phyloP scores from a whole-genome alignment of 1,140 invertebrate genomes.

The Gryon sp. region DNA sequence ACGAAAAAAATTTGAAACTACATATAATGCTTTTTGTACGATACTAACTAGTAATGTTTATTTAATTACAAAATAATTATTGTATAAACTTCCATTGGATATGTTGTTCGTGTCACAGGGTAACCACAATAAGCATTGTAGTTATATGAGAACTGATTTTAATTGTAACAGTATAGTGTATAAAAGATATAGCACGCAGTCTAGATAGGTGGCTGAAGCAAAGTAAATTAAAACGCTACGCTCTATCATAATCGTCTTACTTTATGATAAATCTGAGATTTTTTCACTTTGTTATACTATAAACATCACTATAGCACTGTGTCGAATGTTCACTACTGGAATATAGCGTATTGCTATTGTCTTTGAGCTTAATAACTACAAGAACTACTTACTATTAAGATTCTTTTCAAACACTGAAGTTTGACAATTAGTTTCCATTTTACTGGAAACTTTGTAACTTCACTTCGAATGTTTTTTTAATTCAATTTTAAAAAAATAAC shows the following conservation, averaged over 20 bases:
- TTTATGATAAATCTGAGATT: constrained; percentile 73
- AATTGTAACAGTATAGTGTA: constrained; percentile 44
- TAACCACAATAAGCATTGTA: constrained; percentile 10
- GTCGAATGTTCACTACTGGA: constrained; percentile 37
- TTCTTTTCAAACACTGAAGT: constrained; percentile 58
- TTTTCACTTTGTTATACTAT: constrained; percentile 48
- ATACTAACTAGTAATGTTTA: neutral
- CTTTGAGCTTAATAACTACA: constrained; percentile 65
- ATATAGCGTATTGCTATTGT: constrained; percentile 67
- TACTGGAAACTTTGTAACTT: too few species aligned
- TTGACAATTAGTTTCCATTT: constrained; percentile 64
- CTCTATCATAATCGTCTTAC: constrained; percentile 76
- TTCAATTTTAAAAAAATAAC: too few species aligned
- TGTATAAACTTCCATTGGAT: too few species aligned
- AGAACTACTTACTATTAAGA: constrained; percentile 65
- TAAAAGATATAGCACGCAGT: constrained; percentile 50
- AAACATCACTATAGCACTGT: constrained; percentile 36
- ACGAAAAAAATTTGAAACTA: neutral
- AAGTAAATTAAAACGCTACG: constrained; percentile 67
- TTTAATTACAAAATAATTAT: constrained; percentile 46
- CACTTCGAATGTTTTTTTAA: too few species aligned
- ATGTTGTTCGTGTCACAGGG: constrained; percentile 13
- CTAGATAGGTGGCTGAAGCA: constrained; percentile 52
- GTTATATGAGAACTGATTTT: constrained; percentile 41
- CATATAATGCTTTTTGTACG: too few species aligned